Conservation (phyloP, 35 echinoderm and acorn worm genomes). For the Ophioderma brevispina region DNA sequence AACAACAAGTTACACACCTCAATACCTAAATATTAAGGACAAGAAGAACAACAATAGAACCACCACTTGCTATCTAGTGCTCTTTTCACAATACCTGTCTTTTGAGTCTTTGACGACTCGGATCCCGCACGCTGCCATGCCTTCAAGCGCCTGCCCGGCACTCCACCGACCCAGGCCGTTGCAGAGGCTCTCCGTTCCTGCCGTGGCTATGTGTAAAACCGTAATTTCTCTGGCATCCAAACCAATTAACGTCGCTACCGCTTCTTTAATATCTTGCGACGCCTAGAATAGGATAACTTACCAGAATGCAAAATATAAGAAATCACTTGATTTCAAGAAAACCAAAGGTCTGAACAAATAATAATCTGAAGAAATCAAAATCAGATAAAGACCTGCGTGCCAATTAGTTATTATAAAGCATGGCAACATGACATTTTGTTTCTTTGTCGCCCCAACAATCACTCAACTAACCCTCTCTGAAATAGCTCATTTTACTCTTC, state of each 20-base stretch:
- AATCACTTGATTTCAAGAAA: neutral
- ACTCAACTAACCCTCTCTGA: constrained; percentile 30
- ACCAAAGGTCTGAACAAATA: constrained; percentile 8
- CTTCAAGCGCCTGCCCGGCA: constrained; percentile 12
- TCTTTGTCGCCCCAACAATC: neutral
- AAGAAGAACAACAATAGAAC: no score
- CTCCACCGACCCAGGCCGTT: neutral
- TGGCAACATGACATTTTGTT: neutral
- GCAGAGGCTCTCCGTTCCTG: constrained; percentile 39
- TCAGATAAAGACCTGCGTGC: neutral
- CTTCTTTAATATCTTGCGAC: constrained; percentile 36
- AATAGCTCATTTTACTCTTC: constrained; percentile 25
- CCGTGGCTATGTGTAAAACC: constrained; percentile 31
- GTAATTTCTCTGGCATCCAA: constrained; percentile 1
- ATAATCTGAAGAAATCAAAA: neutral
- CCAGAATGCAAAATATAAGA: neutral
- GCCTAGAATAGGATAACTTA: constrained; percentile 46
- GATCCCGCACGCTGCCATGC: constrained; percentile 44
- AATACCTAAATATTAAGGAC: no score
- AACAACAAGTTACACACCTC: no score
- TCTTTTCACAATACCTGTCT: constrained; percentile 28
- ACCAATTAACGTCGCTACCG: neutral
- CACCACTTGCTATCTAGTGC: neutral
- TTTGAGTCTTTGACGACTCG: neutral
- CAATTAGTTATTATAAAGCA: constrained; percentile 8